phyloP scores from a whole-genome alignment of 2,797 vertebrate genomes.

The Brotogeris chrysoptera region DNA sequence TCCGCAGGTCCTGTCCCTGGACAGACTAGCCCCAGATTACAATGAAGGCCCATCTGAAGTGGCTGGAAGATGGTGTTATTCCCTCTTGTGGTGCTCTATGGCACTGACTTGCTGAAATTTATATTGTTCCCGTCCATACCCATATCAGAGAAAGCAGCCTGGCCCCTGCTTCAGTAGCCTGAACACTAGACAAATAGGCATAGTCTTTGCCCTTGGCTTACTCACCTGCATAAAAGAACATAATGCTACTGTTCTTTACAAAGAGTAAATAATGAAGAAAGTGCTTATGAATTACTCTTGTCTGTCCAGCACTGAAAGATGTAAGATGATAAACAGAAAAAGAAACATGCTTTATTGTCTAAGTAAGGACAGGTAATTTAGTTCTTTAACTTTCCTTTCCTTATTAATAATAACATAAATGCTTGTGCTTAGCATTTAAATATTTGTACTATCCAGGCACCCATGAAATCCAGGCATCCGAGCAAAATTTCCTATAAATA shows the following conservation, averaged over 20 bases:
- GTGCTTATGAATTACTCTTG: neutral
- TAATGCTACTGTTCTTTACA: neutral
- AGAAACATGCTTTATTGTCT: accelerated
- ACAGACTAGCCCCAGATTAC: neutral
- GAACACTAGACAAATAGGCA: neutral
- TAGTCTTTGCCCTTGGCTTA: neutral
- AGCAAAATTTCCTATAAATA: neutral
- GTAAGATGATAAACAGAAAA: neutral
- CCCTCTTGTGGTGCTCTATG: neutral
- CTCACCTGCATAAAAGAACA: neutral
- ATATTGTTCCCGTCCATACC: neutral
- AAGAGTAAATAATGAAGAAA: neutral
- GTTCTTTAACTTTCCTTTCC: neutral
- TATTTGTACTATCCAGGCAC: neutral
- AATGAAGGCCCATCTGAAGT: neutral
- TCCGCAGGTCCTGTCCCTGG: neutral
- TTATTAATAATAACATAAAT: neutral
- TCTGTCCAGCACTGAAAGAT: neutral
- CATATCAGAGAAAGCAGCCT: neutral
- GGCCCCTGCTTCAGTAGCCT: neutral
- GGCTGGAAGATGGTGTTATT: neutral
- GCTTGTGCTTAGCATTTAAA: neutral
- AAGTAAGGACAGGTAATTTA: neutral
- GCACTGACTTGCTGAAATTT: neutral
- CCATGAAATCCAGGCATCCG: neutral